Base-by-base conservation (phyloP, 2,888 invertebrate genomes). In the Ferdinandea cuprea region DNA sequence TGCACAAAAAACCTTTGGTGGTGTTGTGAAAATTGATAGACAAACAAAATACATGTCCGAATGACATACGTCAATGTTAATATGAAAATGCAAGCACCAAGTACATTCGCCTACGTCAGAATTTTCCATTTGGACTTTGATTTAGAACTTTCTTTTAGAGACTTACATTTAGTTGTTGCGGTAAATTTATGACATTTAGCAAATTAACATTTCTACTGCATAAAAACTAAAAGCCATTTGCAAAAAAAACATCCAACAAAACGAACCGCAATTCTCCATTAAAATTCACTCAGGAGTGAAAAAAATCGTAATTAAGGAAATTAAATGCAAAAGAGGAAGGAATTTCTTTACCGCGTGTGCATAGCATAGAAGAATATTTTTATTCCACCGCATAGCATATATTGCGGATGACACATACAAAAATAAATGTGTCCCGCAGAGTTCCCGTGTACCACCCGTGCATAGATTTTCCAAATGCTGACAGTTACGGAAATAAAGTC, bases 401-500 rank as follows among this genome's bases (percentile, higher is more conserved):
- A 78, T 73, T 78, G 56, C 52, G 32, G 17, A 66, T 17, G 13
- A 30, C 28, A 56, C 1, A 74, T 21, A 66, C 42, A 40, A 69
- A 65, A 63, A 56, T 30, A 65, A 58, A 54, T 28, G 30, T 42
- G 7, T 25, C 42, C 40, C 30, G n/a, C 3, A 8, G 30, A n/a
- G 58, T 40, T 65, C 21, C 25, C 8, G 35, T 42, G 30, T n/a
- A 35, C 52, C n/a, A 56, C 19, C n/a, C 73, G 65, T 56, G 68
- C 89, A 88, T 89, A 89, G 86, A 89, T 89, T 89, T 88, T 79
- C 69, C 87, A 88, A 89, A 87, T 86, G 87, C 85, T 86, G 89
- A 89, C 89, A 89, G 87, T 77, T 69, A 61, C 87, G 89, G 89
- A 89, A 89, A 89, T 89, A 89, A 89, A 88, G 87, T 77, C 87